Evolutionary conservation across 1,140 invertebrate species (phyloP), one percentile per base, ranked within the genome.

Genomic region (Temnothorax longispinosus): DNA sequence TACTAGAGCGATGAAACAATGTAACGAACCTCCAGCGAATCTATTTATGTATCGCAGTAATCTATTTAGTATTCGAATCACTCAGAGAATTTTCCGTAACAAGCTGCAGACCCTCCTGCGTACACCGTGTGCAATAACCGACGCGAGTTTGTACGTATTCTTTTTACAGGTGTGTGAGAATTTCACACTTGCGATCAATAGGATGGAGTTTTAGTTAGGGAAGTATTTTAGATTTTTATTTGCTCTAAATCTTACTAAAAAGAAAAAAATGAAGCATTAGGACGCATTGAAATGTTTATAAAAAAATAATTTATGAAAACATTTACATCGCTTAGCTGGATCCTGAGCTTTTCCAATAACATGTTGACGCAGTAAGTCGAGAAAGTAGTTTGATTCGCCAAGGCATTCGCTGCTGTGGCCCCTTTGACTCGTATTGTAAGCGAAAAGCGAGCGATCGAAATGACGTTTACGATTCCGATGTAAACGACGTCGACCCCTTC

Each of bases 1-100:
- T 81, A 88, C 72, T 74, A 88, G 87, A 88, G 84, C 87, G 78
- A 13, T 67, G 75, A 78, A 86, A 86, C 87, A 80, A 88, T 80
- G 13, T 86, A 88, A 75, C 87, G 67, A 86, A 86, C 44, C 60
- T 54, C 52, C 58, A 35, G 60, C 52, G 58, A 88, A 86, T 86
- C 76, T 86, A 75, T 88, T 75, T 87, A 86, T 86, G 54, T 78
- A 74, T 84, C 56, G 32, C 54, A 5, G 69, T 60, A 75, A 84
- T 74, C 41, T 64, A 56, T 86, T 87, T 85, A 87, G 74, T 85
- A 86, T 60, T 86, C 74, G 87, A 88, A 86, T 78, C 65, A 15
- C 65, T 72, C 41, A 65, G 50, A 56, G 32, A 85, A 85, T 88
- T 88, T 88, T 78, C 62, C 71, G 35, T 88, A 77, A 77, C 74